phyloP scores from a whole-genome alignment of 2,797 vertebrate species.

The Lithobates pipiens region DNA sequence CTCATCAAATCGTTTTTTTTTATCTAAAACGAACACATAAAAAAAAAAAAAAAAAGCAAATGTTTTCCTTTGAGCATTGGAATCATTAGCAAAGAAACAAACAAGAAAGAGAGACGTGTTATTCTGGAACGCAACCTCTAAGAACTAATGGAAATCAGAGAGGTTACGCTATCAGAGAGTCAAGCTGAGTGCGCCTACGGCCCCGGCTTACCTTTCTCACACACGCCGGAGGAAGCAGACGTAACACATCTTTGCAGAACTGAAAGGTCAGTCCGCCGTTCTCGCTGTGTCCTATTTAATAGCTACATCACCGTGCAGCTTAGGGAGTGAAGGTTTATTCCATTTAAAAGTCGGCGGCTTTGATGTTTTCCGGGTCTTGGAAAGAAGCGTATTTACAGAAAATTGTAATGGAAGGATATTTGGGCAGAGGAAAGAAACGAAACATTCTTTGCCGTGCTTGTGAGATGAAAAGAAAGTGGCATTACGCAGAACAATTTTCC shows the following conservation, averaged over 20 bases:
- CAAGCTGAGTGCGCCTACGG: slow-evolving; percentile 32
- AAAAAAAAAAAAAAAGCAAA: background rate
- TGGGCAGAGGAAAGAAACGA: background rate
- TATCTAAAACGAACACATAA: background rate
- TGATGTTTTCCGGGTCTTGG: slow-evolving; percentile 35
- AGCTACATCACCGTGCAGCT: slow-evolving; percentile 40
- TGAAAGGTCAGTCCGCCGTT: slow-evolving; percentile 55
- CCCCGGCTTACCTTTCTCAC: slow-evolving; percentile 48
- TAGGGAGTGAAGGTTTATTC: slow-evolving; percentile 35
- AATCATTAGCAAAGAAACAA: slow-evolving; percentile 21
- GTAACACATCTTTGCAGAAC: slow-evolving; percentile 44
- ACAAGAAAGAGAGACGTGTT: slow-evolving; percentile 9
- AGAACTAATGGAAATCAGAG: slow-evolving; percentile 31
- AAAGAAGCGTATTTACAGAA: slow-evolving; percentile 38
- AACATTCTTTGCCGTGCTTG: background rate
- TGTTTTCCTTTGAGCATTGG: background rate
- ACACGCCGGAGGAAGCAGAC: slow-evolving; percentile 22
- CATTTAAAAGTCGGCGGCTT: slow-evolving; percentile 29
- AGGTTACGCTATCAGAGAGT: slow-evolving; percentile 49
- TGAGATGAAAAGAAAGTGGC: slow-evolving; percentile 29
- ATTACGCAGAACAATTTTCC: slow-evolving; percentile 9
- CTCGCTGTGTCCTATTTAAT: slow-evolving; percentile 57
- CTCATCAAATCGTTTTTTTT: too few relatives aligned
- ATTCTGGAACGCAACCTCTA: slow-evolving; percentile 8
- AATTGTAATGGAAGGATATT: slow-evolving; percentile 37